Evolutionary conservation across 2,797 vertebrate genomes (phyloP).

Genomic region (Delichon dasypus): DNA sequence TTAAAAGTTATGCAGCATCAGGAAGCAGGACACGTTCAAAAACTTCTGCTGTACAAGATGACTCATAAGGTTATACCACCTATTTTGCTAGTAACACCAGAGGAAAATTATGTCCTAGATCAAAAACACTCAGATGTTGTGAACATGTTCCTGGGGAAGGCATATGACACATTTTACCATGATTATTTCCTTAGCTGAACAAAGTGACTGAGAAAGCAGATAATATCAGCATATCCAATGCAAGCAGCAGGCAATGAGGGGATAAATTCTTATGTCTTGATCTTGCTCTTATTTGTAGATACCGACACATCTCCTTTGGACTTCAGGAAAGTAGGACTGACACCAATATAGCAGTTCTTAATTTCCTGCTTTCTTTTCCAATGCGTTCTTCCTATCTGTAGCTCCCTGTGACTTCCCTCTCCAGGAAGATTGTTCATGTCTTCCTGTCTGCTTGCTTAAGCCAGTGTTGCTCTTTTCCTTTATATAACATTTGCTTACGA

Average conservation of each 20-base stretch:
- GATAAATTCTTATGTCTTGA: neutral
- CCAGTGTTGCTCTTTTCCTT: neutral
- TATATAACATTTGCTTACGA: neutral
- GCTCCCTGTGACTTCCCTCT: neutral
- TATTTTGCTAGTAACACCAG: conserved; percentile 21
- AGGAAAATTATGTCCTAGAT: conserved; percentile 40
- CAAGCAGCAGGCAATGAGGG: neutral
- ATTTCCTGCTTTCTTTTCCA: neutral
- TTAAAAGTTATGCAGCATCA: conserved; percentile 14
- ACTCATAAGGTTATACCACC: conserved; percentile 15
- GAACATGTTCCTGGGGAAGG: conserved; percentile 47
- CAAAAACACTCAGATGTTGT: conserved; percentile 40
- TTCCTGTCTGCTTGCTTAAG: conserved; percentile 13
- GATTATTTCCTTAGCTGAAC: conserved; percentile 61
- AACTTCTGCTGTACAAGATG: conserved; percentile 15
- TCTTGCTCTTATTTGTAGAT: neutral
- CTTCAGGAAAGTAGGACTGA: neutral
- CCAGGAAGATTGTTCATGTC: neutral
- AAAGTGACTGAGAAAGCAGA: conserved; percentile 45
- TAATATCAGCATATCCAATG: neutral
- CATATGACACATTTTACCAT: conserved; percentile 3
- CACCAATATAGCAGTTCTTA: neutral
- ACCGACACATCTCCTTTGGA: neutral
- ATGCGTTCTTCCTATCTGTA: neutral
- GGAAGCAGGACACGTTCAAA: conserved; percentile 35